Percentiles rank a stretch among this genome's conserved stretches.
phyloP scores from a whole-genome alignment of 2,113 vertebrate species.

The Leptobrachium leishanense region DNA sequence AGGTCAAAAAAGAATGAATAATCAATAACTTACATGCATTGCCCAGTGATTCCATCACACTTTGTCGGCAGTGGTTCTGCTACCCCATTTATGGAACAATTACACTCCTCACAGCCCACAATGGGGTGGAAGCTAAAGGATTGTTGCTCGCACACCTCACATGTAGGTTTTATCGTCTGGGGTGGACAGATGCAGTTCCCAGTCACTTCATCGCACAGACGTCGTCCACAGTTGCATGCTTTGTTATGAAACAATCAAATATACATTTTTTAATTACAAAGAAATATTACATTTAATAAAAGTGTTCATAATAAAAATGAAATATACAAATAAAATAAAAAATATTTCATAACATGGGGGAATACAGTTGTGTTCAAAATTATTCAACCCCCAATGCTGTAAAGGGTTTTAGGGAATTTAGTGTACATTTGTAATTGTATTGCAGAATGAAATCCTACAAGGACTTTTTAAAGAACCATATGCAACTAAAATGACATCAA shows the following conservation, averaged over 20 bases:
- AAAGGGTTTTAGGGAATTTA: too few relatives aligned
- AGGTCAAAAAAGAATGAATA: too few relatives aligned
- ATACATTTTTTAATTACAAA: neutral
- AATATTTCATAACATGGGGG: too few relatives aligned
- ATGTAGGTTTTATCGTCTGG: conserved; percentile 77
- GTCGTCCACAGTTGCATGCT: conserved; percentile 81
- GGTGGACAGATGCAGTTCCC: conserved; percentile 89
- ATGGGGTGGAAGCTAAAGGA: conserved; percentile 86
- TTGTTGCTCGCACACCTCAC: conserved; percentile 74
- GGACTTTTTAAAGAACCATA: too few relatives aligned
- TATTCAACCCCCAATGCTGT: too few relatives aligned
- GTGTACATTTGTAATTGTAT: too few relatives aligned
- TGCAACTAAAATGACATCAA: too few relatives aligned
- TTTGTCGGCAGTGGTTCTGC: conserved; percentile 50
- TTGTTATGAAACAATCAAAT: conserved; percentile 36
- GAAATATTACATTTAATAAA: too few relatives aligned
- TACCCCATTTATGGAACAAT: conserved; percentile 77
- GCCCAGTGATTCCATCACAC: conserved; percentile 77
- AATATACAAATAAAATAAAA: too few relatives aligned
- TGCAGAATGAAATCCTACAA: too few relatives aligned
- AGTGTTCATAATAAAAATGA: too few relatives aligned
- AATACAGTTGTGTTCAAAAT: too few relatives aligned
- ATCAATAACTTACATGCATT: conserved; percentile 80
- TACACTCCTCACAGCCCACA: conserved; percentile 83
- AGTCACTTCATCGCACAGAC: conserved; percentile 81